phyloP scores from a whole-genome alignment of 2,113 vertebrate species.

The Ptilonorhynchus violaceus region DNA sequence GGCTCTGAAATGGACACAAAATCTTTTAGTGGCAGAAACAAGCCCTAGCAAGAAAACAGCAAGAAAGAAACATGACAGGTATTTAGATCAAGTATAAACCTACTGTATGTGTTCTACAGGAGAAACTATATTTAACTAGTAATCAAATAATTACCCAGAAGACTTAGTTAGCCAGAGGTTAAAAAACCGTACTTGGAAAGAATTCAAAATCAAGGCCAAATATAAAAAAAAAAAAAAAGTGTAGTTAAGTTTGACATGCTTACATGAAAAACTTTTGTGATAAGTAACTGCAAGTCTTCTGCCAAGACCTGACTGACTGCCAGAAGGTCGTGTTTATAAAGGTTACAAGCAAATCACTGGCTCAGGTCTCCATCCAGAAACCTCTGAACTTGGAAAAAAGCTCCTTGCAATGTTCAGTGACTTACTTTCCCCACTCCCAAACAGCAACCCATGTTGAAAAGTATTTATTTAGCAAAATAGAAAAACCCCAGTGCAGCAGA shows the following conservation, averaged over 20 bases:
- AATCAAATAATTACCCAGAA: slow-evolving; percentile 2
- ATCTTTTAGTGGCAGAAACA: background rate
- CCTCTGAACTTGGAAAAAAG: background rate
- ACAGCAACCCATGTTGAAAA: background rate
- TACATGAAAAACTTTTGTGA: background rate
- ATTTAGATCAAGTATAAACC: background rate
- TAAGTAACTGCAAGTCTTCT: background rate
- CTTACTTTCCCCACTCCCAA: background rate
- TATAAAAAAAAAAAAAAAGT: background rate
- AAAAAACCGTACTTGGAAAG: background rate
- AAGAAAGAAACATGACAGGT: background rate
- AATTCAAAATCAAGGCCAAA: slow-evolving; percentile 7
- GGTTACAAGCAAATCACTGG: background rate
- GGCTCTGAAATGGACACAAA: background rate
- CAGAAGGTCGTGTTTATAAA: background rate
- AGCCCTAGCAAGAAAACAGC: background rate
- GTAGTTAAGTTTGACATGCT: background rate
- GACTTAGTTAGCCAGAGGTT: background rate
- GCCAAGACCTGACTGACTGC: background rate
- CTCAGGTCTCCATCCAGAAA: background rate
- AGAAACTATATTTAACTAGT: background rate
- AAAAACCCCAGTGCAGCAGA: background rate
- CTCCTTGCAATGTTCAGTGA: background rate
- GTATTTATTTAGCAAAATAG: background rate
- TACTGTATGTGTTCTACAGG: background rate